Conservation (phyloP, 2,888 invertebrate species). For the Diplazon laetatorius region DNA sequence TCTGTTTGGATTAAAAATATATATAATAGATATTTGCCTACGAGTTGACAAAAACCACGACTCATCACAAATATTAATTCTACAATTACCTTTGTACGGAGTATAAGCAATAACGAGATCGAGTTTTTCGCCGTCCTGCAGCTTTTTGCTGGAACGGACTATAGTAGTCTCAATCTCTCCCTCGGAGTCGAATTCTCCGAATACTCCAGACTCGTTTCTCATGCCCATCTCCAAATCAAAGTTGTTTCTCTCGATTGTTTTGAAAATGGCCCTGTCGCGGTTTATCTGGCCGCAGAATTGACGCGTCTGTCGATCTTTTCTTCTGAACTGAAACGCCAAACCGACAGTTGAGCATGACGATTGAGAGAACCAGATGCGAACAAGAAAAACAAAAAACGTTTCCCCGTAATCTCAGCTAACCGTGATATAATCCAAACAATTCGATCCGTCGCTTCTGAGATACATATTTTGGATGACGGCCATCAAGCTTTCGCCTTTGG, state of each 20-base stretch:
- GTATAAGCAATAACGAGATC: constrained; percentile 83
- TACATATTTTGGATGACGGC: constrained; percentile 84
- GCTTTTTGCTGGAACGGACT: constrained; percentile 78
- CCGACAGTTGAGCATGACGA: background rate
- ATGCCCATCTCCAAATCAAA: background rate
- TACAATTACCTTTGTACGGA: constrained; percentile 81
- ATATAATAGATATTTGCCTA: too few relatives aligned
- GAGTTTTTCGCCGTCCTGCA: constrained; percentile 74
- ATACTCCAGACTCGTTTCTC: constrained; percentile 3
- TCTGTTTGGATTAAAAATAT: too few relatives aligned
- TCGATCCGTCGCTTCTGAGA: constrained; percentile 79
- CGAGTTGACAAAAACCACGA: too few relatives aligned
- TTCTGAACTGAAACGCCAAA: constrained; percentile 74
- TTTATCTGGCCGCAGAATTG: constrained; percentile 80
- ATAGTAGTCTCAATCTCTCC: constrained; percentile 82
- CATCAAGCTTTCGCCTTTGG: constrained; percentile 81
- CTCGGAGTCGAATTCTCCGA: constrained; percentile 60
- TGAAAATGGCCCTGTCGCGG: constrained; percentile 60
- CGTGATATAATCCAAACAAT: constrained; percentile 83
- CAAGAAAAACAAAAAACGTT: background rate
- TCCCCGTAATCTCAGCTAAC: constrained; percentile 73
- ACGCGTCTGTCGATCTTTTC: constrained; percentile 74
- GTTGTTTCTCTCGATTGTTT: constrained; percentile 4
- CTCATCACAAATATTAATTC: too few relatives aligned
- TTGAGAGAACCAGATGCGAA: background rate